Evolutionary conservation across 1,140 invertebrate species (phyloP), one percentile per base, ranked within the genome.

Genomic region (Palaemon carinicauda): DNA sequence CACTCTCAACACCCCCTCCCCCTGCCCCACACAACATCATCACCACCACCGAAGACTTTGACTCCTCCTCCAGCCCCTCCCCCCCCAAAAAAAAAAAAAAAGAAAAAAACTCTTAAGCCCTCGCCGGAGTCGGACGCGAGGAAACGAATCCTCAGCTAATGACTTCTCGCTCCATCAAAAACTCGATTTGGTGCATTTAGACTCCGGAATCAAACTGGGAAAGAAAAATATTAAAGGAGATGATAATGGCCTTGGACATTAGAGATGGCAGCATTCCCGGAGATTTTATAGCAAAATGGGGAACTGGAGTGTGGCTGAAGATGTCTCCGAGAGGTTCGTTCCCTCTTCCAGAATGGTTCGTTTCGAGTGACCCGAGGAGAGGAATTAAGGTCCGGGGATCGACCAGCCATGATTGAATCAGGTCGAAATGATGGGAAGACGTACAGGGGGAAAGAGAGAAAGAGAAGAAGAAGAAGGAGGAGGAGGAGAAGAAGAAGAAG

Each of bases 141-240:
- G 33, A 51, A 71, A 50, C 87, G 87, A 88, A 88, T 65, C 56
- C 80, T 14, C 73, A 80, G 87, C 87, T 88, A 88, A 88, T 88
- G 87, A 88, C 87, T 88, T 88, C 87, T 82, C 87, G 87, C 87
- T 83, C 87, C 87, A 88, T 88, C 87, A 88, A 88, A 88, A 88
- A 88, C 87, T 88, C 87, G 87, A 88, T 88, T 88, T 88, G 87
- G 87, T 83, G 87, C 87, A 88, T 88, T 88, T 88, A 88, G 83
- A 88, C 87, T 88, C 87, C 87, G 87, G 87, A 88, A 88, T 88
- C 87, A 88, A 88, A 88, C 87, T 88, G 87, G 77, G 87, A 88
- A 82, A 88, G 87, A 88, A 88, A 88, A 88, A 88, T 88, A 88
- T 88, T 88, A 88, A 88, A 81, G 87, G 87, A 88, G 87, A 88